Base-by-base conservation (phyloP, 2,113 vertebrate species). In the Pseudorectes ferrugineus region DNA sequence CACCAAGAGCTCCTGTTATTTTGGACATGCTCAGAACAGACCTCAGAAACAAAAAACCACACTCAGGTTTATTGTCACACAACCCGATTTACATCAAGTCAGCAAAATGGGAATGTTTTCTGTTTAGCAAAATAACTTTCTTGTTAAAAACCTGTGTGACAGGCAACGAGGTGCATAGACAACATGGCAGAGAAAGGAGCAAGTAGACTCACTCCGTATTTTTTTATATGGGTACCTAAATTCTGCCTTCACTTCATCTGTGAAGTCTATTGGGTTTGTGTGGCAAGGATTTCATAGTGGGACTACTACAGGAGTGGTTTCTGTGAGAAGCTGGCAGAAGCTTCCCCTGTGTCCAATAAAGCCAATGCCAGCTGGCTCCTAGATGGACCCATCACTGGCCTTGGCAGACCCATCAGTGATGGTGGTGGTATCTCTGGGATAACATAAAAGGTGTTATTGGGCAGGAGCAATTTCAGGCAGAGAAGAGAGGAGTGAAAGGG, bases 271-370 rank as follows among this genome's bases (percentile, higher is more conserved):
- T n/a, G 29, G 42, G 58, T 55, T 55, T 65, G 28, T 48, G 57
- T 35, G 49, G 35, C 66, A 88, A 31, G 18, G 48, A 63, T 42
- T 71, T 42, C 0, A 0, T 31, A 35, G 25, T 26, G 21, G 29
- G 40, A 14, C 24, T n/a, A 8, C 11, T 22, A 62, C n/a, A 78
- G 25, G 31, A 38, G 11, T 19, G 20, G 11, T 29, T 48, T 48
- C 21, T 63, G 24, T 62, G 40, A 54, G 15, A 46, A n/a, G 40
- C 40, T 78, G 12, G 11, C 40, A 78, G 48, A 78, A 62, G 6
- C 9, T 55, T 46, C 9, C 21, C 13, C 7, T 5, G 3, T 63
- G 57, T 31, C 31, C 29, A 55, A 3, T 1, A 40, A 0, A 42
- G 25, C 24, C 29, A 63, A 18, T 10, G 29, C 21, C 24, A 55